Conservation (phyloP, 1,140 invertebrate species). For the Drosophila navojoa region DNA sequence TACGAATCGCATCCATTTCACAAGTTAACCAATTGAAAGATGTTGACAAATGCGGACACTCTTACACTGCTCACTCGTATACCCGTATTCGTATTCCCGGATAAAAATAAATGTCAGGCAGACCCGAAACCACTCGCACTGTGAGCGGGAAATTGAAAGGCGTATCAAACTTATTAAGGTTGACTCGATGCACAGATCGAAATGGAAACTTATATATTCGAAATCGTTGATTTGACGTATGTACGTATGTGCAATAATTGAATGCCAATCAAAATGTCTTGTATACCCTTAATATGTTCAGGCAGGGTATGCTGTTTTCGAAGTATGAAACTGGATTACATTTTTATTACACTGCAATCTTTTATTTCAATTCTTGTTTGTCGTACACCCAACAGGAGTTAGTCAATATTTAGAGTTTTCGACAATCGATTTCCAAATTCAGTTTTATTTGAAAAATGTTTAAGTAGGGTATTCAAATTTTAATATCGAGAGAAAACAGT, state of each 20-base stretch:
- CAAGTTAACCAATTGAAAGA: constrained; percentile 21
- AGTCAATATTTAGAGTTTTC: too few species aligned
- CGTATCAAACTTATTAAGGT: constrained; percentile 43
- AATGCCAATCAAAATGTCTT: constrained; percentile 47
- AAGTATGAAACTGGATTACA: too few species aligned
- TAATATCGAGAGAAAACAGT: too few species aligned
- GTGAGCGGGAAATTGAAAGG: constrained; percentile 44
- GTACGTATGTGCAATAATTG: constrained; percentile 46
- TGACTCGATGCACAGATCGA: constrained; percentile 7
- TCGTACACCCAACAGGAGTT: too few species aligned
- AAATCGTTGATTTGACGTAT: neutral
- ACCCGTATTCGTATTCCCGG: neutral
- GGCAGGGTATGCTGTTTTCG: too few species aligned
- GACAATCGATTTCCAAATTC: too few species aligned
- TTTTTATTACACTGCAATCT: too few species aligned
- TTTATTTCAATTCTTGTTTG: too few species aligned
- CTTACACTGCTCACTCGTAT: neutral
- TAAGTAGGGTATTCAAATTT: too few species aligned
- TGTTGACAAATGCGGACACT: neutral
- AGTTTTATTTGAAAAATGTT: too few species aligned
- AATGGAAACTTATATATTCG: constrained; percentile 1
- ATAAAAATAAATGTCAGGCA: too few species aligned
- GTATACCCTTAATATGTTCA: too few species aligned
- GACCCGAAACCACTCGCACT: neutral
- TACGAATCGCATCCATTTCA: constrained; percentile 14